phyloP scores from a whole-genome alignment of 2,113 vertebrate species.

The Bubalus kerabau region DNA sequence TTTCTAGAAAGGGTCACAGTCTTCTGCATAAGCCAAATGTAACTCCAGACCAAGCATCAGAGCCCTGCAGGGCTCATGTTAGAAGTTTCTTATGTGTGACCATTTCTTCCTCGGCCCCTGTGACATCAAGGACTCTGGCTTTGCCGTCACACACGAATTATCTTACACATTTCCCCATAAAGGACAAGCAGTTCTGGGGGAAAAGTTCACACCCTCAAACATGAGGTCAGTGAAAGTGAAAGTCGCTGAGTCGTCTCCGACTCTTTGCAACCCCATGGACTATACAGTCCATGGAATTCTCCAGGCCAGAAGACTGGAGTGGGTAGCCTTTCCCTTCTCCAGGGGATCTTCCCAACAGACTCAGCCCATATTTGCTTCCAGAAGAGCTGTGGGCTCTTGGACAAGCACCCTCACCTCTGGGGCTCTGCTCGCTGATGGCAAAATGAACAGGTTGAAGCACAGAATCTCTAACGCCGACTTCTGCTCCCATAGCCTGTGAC shows the following conservation, averaged over 20 bases:
- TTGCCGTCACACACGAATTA: fast-evolving
- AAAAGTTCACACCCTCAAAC: fast-evolving
- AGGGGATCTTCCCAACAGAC: background rate
- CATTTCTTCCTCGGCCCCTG: background rate
- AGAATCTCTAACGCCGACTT: background rate
- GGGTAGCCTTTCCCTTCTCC: background rate
- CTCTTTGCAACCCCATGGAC: background rate
- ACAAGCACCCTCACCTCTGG: background rate
- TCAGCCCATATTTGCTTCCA: background rate
- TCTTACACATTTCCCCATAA: background rate
- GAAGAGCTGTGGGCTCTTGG: background rate
- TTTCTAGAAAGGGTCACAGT: background rate
- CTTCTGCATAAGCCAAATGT: background rate
- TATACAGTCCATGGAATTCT: background rate
- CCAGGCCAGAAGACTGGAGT: background rate
- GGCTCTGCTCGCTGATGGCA: background rate
- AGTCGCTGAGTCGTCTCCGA: background rate
- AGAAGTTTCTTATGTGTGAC: background rate
- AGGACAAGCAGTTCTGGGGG: background rate
- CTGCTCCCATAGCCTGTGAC: background rate
- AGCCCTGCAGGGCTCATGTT: fast-evolving
- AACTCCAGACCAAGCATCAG: background rate
- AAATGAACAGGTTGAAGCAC: fast-evolving
- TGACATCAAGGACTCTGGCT: background rate
- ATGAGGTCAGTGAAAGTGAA: background rate